Base-by-base conservation (phyloP, 1,140 invertebrate genomes). In the Ceratina australensis region DNA sequence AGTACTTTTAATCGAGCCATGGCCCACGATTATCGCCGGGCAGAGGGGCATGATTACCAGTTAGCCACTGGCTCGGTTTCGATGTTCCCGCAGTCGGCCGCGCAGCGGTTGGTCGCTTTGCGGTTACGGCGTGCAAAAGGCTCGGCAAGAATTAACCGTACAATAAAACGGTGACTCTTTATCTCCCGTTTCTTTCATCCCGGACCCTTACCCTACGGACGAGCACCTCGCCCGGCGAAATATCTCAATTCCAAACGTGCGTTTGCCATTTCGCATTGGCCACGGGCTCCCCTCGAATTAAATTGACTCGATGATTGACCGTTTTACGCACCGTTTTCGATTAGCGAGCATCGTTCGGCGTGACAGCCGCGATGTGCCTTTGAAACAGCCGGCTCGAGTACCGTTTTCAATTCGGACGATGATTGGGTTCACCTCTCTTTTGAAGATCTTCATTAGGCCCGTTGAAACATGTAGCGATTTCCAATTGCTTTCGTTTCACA, bases 91-190 rank as follows among this genome's bases (percentile, higher is more conserved):
- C 74, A 73, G 61, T 60, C 64, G 76, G 78, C 72, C 77, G 82
- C 88, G 68, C 88, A 88, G 87, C 87, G 86, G 86, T 89, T 83
- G 87, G 87, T 89, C 87, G 66, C 28, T 77, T 77, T 77, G 74
- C 74, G 74, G 74, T 77, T 71, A 52, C n/a, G 57, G 66, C 74
- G 74, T 66, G 59, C 33, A 42, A 77, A 77, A 77, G 67, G 24
- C 57, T 47, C 57, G 24, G 28, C 66, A 61, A 24, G 64, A 77
- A 71, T 77, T 71, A 76, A 77, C 67, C 57, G 67, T 71, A 63
- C 67, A 54, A 71, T 77, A 47, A 77, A 77, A 71, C 67, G 56
- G 26, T 28, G 22, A 63, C 71, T 77, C 74, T 77, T 77, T 71
- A 63, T 77, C 66, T 47, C 33, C 33, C 74, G 66, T 61, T 71